These are phyloP conservation scores for Salvelinus sp. DNA, from an alignment of 2,113 vertebrate genomes.

Conservation along the genomic window DNA sequence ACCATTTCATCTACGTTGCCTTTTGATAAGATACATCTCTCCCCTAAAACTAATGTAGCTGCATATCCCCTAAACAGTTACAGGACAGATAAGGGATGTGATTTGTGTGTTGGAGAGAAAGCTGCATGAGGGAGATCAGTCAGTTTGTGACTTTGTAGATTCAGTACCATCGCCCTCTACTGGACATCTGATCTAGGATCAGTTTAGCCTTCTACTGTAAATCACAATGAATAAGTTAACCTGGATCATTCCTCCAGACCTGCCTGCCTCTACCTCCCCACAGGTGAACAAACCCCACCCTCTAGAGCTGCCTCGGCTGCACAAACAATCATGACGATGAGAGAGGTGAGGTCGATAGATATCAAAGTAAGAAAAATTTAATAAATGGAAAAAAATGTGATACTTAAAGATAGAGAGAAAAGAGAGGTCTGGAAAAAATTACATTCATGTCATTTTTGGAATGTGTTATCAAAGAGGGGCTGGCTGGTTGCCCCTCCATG, in stretches of 20 bases:
- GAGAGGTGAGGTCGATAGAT: neutral
- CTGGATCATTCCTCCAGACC: too few species aligned
- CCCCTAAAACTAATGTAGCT: conserved; percentile 32
- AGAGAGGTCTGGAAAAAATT: conserved; percentile 33
- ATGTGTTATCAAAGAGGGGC: conserved; percentile 34
- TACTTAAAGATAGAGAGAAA: conserved; percentile 33
- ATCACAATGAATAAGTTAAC: too few species aligned
- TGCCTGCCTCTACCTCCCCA: neutral
- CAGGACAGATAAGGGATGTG: conserved; percentile 32
- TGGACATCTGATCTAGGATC: conserved; percentile 48
- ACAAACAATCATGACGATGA: neutral
- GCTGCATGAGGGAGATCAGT: neutral
- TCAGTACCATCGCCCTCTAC: conserved; percentile 72
- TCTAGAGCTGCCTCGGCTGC: neutral
- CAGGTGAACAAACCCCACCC: neutral
- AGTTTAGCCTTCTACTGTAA: too few species aligned
- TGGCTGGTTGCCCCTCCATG: neutral
- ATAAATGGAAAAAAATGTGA: conserved; percentile 1
- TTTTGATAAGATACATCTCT: conserved; percentile 33
- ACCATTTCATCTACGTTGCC: conserved; percentile 27
- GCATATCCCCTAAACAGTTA: conserved; percentile 28
- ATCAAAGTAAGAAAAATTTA: neutral
- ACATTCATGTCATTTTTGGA: conserved; percentile 20
- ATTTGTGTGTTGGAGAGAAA: conserved; percentile 37
- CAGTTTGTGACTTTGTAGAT: conserved; percentile 34